These are phyloP conservation scores for Limnodromus scolopaceus DNA, from an alignment of 2,797 vertebrate species.

Conservation along the genomic window DNA sequence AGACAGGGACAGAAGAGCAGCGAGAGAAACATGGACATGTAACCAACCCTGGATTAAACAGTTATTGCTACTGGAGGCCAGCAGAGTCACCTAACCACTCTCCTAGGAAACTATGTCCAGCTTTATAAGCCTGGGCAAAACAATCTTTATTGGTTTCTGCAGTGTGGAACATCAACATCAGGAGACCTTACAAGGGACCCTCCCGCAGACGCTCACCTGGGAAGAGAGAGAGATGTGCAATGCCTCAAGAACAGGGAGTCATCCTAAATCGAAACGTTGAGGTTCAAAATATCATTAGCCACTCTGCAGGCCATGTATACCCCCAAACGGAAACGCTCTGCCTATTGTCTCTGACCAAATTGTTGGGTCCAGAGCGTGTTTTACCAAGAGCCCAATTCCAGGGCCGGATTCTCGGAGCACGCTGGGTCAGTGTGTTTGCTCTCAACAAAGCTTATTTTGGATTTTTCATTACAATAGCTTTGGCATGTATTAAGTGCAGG, in stretches of 20 bases:
- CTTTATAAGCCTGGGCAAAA: not conserved
- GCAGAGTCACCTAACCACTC: not conserved
- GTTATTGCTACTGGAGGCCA: not conserved
- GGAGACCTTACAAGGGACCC: not conserved
- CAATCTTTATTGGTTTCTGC: not conserved
- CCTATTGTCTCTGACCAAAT: rapidly evolving
- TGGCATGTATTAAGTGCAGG: not conserved
- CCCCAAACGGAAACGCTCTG: not conserved
- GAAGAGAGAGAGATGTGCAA: not conserved
- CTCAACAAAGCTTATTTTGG: not conserved
- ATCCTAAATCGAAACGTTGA: not conserved
- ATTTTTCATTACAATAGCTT: not conserved
- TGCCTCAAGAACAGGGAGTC: not conserved
- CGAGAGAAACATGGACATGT: rapidly evolving
- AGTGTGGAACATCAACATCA: not conserved
- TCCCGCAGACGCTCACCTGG: not conserved
- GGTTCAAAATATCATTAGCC: not conserved
- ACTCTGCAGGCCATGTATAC: rapidly evolving
- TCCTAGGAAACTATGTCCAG: not conserved
- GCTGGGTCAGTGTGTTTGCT: not conserved
- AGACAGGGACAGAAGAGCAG: not conserved
- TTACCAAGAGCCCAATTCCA: not conserved
- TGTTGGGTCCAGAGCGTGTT: not conserved
- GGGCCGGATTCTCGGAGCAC: not conserved
- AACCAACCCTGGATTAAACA: not conserved